Percentiles rank a stretch among this genome's conserved stretches.
phyloP scores from a whole-genome alignment of 2,888 invertebrate genomes.

The Thereva unica region DNA sequence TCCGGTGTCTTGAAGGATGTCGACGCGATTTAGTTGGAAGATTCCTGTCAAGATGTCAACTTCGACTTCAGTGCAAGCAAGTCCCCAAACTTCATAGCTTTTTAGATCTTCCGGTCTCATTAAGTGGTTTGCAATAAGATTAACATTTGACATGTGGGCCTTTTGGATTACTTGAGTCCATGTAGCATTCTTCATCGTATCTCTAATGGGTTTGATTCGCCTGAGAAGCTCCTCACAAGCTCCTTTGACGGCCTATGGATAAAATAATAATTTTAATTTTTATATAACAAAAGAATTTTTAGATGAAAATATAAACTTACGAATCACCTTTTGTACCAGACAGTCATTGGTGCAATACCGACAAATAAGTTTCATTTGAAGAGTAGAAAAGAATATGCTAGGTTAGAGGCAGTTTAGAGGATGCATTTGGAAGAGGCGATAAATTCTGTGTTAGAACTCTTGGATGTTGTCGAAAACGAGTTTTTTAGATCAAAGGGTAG shows the following conservation, averaged over 20 bases:
- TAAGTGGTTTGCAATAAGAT: slow-evolving; percentile 67
- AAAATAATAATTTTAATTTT: not conserved
- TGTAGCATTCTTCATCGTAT: slow-evolving; percentile 60
- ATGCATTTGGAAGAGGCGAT: too few relatives aligned
- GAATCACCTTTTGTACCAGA: not conserved
- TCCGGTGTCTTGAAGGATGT: slow-evolving; percentile 75
- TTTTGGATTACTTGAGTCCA: slow-evolving; percentile 65
- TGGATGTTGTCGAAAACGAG: too few relatives aligned
- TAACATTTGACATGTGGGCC: slow-evolving; percentile 62
- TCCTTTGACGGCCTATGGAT: slow-evolving; percentile 61
- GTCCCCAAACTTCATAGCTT: slow-evolving; percentile 68
- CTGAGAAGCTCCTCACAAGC: slow-evolving; percentile 67
- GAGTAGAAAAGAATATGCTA: too few relatives aligned
- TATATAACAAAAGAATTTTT: not conserved
- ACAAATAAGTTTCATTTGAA: too few relatives aligned
- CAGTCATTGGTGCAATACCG: too few relatives aligned
- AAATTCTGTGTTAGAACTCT: too few relatives aligned
- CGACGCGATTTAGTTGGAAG: slow-evolving; percentile 68
- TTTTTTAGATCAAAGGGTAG: too few relatives aligned
- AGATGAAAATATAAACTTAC: too few relatives aligned
- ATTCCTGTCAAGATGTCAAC: slow-evolving; percentile 80
- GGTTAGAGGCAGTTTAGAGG: too few relatives aligned
- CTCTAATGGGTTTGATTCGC: slow-evolving; percentile 65
- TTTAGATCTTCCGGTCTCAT: slow-evolving; percentile 61
- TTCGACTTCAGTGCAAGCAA: slow-evolving; percentile 71